Percentiles rank a stretch among this genome's conserved stretches.
phyloP scores from a whole-genome alignment of 30 jellyfish, hydroid and myxozoan species.

The Chrysaora quinquecirrha region DNA sequence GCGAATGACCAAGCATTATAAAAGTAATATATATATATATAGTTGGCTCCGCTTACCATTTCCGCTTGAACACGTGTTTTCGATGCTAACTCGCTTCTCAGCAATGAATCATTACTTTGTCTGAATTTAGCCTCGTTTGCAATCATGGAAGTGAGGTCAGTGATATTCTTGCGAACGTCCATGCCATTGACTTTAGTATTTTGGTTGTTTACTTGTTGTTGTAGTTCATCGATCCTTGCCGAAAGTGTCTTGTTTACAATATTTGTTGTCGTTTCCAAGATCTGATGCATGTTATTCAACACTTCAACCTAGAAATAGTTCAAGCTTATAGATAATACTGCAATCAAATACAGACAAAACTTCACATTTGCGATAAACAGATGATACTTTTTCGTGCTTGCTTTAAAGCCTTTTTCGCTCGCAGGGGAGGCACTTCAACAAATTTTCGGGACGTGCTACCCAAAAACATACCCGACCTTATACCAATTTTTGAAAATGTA shows the following conservation, averaged over 20 bases:
- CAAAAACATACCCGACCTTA: no score
- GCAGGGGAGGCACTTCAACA: no score
- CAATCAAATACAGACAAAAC: no score
- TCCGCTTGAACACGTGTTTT: not conserved
- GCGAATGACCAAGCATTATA: no score
- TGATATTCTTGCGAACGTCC: not conserved
- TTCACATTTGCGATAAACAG: no score
- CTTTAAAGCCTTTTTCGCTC: no score
- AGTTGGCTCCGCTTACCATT: no score
- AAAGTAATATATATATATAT: no score
- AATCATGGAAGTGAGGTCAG: constrained; percentile 9
- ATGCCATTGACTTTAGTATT: not conserved
- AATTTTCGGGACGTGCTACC: no score
- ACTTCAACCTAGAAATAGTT: not conserved
- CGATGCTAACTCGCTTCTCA: not conserved
- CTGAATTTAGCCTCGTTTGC: constrained; percentile 35
- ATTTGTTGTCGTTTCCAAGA: not conserved
- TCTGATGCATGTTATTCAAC: constrained; percentile 2
- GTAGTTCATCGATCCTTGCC: constrained; percentile 6
- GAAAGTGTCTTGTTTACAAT: not conserved
- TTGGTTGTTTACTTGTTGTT: not conserved
- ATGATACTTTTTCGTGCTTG: no score
- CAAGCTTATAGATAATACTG: no score
- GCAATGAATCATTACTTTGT: constrained; percentile 32
- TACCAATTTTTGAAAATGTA: no score